A percentile compares a stretch with the other conserved stretches of the same genome.
Evolutionary conservation across 2,113 vertebrate species (phyloP).

Genomic region (Turdus rufiventris): DNA sequence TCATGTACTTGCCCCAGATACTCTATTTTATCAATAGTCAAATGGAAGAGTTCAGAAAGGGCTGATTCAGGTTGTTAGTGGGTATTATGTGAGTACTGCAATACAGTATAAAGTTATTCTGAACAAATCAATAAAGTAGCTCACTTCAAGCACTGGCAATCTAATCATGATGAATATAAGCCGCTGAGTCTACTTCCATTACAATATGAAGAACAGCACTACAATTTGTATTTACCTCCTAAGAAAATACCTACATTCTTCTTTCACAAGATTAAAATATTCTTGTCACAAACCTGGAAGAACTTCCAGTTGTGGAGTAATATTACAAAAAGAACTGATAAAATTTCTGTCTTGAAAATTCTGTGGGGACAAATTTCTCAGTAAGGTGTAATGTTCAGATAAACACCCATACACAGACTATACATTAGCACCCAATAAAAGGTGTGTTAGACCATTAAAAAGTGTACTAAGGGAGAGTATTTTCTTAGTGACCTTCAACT

Average conservation of each 20-base stretch:
- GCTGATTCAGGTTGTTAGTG: background rate
- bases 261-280: background rate
- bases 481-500: background rate
- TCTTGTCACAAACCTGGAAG: background rate
- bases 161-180: background rate
- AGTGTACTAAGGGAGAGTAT: background rate
- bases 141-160: background rate
- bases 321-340: background rate
- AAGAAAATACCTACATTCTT: background rate
- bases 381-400: background rate
- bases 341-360: background rate
- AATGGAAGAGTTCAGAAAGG: background rate
- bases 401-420: rapidly evolving
- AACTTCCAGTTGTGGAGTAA: background rate
- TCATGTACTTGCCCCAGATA: background rate
- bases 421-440: background rate
- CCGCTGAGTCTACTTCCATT: background rate
- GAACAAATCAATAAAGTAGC: background rate
- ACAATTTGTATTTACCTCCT: background rate
- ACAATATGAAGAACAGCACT: background rate
- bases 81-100: background rate
- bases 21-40: background rate
- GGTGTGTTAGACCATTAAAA: background rate
- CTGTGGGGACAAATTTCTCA: background rate
- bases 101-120: background rate